Base-by-base conservation (phyloP, 2,797 vertebrate species). In the Sebastes oblongus region DNA sequence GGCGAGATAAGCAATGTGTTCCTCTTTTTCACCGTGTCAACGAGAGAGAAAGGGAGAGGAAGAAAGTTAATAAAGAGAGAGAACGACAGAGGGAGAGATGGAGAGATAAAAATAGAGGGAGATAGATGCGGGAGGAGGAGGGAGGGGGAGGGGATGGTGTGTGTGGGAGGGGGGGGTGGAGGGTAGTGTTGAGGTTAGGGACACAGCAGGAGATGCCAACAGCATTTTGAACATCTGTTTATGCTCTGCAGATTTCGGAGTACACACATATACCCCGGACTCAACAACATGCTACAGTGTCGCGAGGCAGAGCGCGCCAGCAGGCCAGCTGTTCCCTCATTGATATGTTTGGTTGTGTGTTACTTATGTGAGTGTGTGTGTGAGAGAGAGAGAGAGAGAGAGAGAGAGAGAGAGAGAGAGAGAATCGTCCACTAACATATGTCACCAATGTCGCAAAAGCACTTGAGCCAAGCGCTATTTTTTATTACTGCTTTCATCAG, bases 221-320 rank as follows among this genome's bases (percentile, higher is more conserved):
- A 83, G 83, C 82, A 72, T 87, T 91, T 80, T 83, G 64, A 89
- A 87, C 89, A 93, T 91, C 83, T 94, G 88, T 87, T 88, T 81
- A 58, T 46, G 18, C 59, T 76, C 77, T 74, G 71, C 42, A 70
- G 80, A 85, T 84, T 75, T 78, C 18, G 7, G 52, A 65, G 10
- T 55, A 72, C 54, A 77, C 36, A 75, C 60, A 70, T 39, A 75
- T 3, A 82, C 25, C 13, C 24, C 0, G 58, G 61, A 80, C 75
- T 77, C 70, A 77, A 71, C 72, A 77, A 71, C 80, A 82, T 89
- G 81, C 78, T 22, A 64, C 75, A 65, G 72, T 74, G 72, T 59
- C 3, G 1, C 4, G n/a, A 72, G 34, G 34, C 66, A 30, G n/a
- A 58, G 42, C 6, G 5, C 2, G 16, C 65, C 72, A 61, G 72